These are phyloP conservation scores for Chaetophractus vellerosus DNA, from an alignment of 2,797 vertebrate species.

Conservation along the genomic window DNA sequence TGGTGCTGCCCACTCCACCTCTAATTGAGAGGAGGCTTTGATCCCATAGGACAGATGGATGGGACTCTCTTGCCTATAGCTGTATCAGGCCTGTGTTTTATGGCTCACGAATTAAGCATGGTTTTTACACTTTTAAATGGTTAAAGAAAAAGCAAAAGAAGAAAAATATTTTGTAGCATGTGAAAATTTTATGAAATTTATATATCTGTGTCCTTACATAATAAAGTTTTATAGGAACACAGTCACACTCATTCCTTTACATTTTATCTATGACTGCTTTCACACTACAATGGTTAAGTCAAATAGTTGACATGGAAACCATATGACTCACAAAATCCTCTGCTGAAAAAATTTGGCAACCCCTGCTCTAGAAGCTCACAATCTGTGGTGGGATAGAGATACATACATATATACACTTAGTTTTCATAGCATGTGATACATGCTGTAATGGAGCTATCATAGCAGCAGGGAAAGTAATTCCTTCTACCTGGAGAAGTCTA, in stretches of 20 bases:
- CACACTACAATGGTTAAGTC: not conserved
- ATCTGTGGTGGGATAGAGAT: not conserved
- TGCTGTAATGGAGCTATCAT: not conserved
- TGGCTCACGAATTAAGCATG: slow-evolving; percentile 6
- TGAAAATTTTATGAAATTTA: slow-evolving; percentile 43
- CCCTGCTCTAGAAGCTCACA: not conserved
- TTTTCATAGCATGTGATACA: not conserved
- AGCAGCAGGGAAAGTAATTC: not conserved
- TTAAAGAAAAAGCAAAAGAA: not conserved
- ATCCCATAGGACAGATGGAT: too few species aligned
- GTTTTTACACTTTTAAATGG: slow-evolving; percentile 19
- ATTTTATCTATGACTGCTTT: not conserved
- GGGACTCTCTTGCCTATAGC: too few species aligned
- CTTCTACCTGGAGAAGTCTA: slow-evolving; percentile 21
- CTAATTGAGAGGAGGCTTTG: too few species aligned
- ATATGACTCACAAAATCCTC: not conserved
- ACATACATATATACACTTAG: not conserved
- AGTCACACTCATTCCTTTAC: not conserved
- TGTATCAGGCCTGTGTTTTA: not conserved
- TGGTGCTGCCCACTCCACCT: too few species aligned
- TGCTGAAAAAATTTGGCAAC: not conserved
- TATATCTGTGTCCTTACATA: slow-evolving; percentile 6
- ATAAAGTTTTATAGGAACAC: slow-evolving; percentile 1
- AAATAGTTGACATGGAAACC: not conserved
- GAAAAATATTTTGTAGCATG: not conserved